Conservation (phyloP, 2,888 invertebrate species). For the Dryobota labecula region DNA sequence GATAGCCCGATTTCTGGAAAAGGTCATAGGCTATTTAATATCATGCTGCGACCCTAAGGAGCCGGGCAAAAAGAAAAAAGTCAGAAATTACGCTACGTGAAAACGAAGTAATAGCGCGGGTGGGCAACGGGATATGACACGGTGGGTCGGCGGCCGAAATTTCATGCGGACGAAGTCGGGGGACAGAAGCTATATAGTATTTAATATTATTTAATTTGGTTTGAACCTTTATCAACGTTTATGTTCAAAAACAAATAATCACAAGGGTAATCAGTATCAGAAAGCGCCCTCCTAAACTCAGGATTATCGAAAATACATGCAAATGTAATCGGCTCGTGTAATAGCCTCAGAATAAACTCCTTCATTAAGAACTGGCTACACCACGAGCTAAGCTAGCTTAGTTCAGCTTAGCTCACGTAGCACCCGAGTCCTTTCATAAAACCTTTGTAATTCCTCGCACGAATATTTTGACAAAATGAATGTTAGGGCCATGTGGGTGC, state of each 20-base stretch:
- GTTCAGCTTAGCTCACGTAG: not conserved
- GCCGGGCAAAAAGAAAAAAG: too few species aligned
- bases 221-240: not conserved
- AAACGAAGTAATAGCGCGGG: too few species aligned
- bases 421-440: too few species aligned
- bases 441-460: not conserved
- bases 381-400: slow-evolving; percentile 4
- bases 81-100: too few species aligned
- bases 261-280: slow-evolving; percentile 4
- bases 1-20: too few species aligned
- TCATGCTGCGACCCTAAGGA: too few species aligned
- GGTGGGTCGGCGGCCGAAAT: too few species aligned
- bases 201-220: not conserved
- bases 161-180: too few species aligned
- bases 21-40: too few species aligned
- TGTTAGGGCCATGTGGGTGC: too few species aligned
- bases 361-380: not conserved
- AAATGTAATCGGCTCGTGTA: slow-evolving; percentile 35
- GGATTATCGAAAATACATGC: slow-evolving; percentile 48
- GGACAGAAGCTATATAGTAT: too few species aligned
- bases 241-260: slow-evolving; percentile 30
- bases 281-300: slow-evolving; percentile 28
- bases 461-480: not conserved
- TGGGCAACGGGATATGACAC: too few species aligned
- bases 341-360: slow-evolving; percentile 27